These are phyloP conservation scores for Caenorhabditis remanei DNA, from an alignment of 1,140 invertebrate genomes.

Conservation along the genomic window DNA sequence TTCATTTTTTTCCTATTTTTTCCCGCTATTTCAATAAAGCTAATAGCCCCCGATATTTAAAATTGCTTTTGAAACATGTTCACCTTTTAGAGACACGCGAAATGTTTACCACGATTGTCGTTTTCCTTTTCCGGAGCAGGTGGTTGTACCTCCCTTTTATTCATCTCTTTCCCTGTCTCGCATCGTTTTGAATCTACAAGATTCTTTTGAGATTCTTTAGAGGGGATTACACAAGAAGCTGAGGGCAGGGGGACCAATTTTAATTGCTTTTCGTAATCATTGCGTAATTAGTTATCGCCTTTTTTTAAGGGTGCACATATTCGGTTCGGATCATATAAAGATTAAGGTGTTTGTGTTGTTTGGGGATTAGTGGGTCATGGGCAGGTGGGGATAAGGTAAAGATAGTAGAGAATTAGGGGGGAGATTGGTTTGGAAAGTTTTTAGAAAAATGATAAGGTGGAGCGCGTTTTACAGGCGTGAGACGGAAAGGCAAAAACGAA, in stretches of 20 bases:
- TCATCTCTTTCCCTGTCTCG: neutral
- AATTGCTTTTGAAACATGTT: neutral
- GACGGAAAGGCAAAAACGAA: too few species aligned
- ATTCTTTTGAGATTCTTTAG: neutral
- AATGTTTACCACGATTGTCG: neutral
- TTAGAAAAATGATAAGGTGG: too few species aligned
- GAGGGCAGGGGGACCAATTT: neutral
- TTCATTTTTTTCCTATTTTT: neutral
- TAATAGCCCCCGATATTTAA: neutral
- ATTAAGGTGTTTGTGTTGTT: slow-evolving; percentile 11
- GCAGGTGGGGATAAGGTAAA: neutral
- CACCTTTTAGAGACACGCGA: slow-evolving; percentile 24
- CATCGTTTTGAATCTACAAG: neutral
- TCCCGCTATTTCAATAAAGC: neutral
- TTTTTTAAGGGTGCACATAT: neutral
- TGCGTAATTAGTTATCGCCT: slow-evolving; percentile 47
- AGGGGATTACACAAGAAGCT: slow-evolving; percentile 28
- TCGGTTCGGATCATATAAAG: slow-evolving; percentile 5
- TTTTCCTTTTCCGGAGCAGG: slow-evolving; percentile 38
- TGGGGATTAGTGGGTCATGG: slow-evolving; percentile 30
- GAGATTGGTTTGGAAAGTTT: neutral
- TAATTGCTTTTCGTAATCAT: slow-evolving; percentile 53
- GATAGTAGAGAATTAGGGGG: neutral
- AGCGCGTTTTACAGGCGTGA: too few species aligned
- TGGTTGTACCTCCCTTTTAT: neutral